These are phyloP conservation scores for Patella vulgata DNA, from an alignment of 1,140 invertebrate species.

Conservation along the genomic window DNA sequence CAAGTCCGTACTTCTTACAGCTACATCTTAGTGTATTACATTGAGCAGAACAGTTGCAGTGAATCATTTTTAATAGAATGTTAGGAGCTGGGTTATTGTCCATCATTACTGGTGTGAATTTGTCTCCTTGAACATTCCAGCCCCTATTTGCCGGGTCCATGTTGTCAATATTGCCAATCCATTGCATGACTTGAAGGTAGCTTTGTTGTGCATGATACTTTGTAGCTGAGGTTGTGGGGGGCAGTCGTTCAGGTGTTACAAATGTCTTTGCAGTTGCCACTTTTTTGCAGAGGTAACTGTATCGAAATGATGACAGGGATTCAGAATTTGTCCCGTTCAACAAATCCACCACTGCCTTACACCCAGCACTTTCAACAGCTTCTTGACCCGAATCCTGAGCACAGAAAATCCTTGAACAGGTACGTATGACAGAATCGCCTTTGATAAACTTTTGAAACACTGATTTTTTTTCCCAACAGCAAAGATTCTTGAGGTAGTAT, in stretches of 20 bases:
- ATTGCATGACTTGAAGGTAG: constrained; percentile 1
- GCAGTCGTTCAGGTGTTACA: neutral
- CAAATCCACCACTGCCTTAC: neutral
- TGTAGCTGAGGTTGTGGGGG: constrained; percentile 3
- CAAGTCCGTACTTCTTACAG: constrained; percentile 28
- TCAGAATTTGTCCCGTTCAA: neutral
- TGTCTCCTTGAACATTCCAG: constrained; percentile 21
- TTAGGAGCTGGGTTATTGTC: constrained; percentile 26
- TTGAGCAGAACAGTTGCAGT: constrained; percentile 33
- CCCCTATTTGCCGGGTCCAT: constrained; percentile 25
- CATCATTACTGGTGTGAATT: constrained; percentile 19
- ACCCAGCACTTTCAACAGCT: neutral
- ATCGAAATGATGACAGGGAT: neutral
- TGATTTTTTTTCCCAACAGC: neutral
- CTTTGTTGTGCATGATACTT: neutral
- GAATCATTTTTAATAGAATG: constrained; percentile 26
- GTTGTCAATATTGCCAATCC: neutral
- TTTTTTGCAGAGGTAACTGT: neutral
- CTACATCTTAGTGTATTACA: constrained; percentile 34
- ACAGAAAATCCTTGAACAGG: neutral
- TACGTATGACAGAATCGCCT: neutral
- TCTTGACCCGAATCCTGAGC: neutral
- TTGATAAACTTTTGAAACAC: neutral
- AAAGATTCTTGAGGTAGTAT: constrained; percentile 12
- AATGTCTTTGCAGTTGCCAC: neutral